Base-by-base conservation (phyloP, 2,113 vertebrate genomes). In the Octodon degus region DNA sequence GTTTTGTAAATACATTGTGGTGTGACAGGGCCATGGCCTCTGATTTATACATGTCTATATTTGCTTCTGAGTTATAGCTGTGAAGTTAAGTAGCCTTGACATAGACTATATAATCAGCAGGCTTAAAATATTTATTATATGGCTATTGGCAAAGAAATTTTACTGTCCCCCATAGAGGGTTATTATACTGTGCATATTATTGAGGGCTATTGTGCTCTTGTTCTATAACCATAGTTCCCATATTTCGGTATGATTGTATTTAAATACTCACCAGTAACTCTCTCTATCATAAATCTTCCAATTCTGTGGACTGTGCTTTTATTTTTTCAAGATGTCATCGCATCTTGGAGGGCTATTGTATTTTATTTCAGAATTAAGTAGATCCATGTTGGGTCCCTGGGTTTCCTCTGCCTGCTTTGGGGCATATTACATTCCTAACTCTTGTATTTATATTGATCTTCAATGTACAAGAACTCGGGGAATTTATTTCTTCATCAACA, bases 1-100 rank as follows among this genome's bases (percentile, higher is more conserved):
- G 60, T 55, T 83, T 87, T 47, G 68, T 63, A 87, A 89, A 55
- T 82, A 63, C n/a, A 11, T 89, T 68, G 60, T 80, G 25, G 13
- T 40, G 40, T n/a, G 7, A 81, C 68, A 82, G 16, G 32, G 55
- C 20, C 43, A 12, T 32, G n/a, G 7, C 24, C 40, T 72, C 74
- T 77, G 47, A 34, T 86, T 92, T 62, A 50, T 20, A 2, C 47
- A 22, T 30, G 32, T 24, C 60, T 77, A 20, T 70, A 82, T 17
- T 89, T 81, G 60, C n/a, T 62, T 86, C 82, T 76, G 70, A 86
- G 30, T 58, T 79, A 65, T 5, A 58, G 32, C 62, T 55, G 53
- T 67, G 37, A 86, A 84, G 88, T 89, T 65, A 68, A 86, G 7
- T 25, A 86, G 43, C 90, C 34, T 83, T 79, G 68, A 90, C 53